A percentile compares a stretch with the other conserved stretches of the same genome.
phyloP scores from a whole-genome alignment of 2,113 vertebrate genomes.

The Nothoprocta pentlandii region DNA sequence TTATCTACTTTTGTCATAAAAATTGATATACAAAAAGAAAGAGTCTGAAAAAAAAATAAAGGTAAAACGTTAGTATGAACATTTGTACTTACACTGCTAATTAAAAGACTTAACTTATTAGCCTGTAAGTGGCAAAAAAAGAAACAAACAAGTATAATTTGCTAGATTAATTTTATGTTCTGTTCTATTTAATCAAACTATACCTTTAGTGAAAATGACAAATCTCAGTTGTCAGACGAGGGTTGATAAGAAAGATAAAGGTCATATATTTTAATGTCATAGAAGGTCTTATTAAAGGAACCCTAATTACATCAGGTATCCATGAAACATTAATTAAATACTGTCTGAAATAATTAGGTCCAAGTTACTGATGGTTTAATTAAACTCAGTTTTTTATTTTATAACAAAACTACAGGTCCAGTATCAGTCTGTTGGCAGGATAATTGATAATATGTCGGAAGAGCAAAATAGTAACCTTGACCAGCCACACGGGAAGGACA shows the following conservation, averaged over 20 bases:
- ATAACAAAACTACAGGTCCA: slow-evolving; percentile 84
- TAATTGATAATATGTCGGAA: slow-evolving; percentile 90
- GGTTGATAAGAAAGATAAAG: slow-evolving; percentile 96
- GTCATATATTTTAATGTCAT: slow-evolving; percentile 94
- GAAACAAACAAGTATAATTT: slow-evolving; percentile 98
- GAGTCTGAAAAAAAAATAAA: slow-evolving; percentile 83
- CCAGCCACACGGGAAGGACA: slow-evolving; percentile 47
- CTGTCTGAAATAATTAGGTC: slow-evolving; percentile 95
- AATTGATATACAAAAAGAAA: slow-evolving; percentile 88
- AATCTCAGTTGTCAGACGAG: slow-evolving; percentile 89
- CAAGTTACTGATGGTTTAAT: slow-evolving; percentile 96
- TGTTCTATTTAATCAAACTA: slow-evolving; percentile 86
- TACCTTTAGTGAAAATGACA: slow-evolving; percentile 91
- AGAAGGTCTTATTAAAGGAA: slow-evolving; percentile 95
- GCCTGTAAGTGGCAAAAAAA: slow-evolving; percentile 76
- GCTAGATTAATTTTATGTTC: slow-evolving; percentile 93
- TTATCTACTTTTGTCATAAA: slow-evolving; percentile 88
- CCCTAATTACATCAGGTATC: slow-evolving; percentile 97
- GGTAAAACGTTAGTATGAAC: slow-evolving; percentile 78
- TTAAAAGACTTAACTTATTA: slow-evolving; percentile 92
- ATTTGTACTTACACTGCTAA: slow-evolving; percentile 83
- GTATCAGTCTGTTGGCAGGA: slow-evolving; percentile 86
- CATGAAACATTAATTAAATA: slow-evolving; percentile 99
- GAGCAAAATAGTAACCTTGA: slow-evolving; percentile 91
- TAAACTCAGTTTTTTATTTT: slow-evolving; percentile 89